These are phyloP conservation scores for Temnothorax curvispinosus DNA, from an alignment of 1,140 invertebrate genomes.

Conservation along the genomic window DNA sequence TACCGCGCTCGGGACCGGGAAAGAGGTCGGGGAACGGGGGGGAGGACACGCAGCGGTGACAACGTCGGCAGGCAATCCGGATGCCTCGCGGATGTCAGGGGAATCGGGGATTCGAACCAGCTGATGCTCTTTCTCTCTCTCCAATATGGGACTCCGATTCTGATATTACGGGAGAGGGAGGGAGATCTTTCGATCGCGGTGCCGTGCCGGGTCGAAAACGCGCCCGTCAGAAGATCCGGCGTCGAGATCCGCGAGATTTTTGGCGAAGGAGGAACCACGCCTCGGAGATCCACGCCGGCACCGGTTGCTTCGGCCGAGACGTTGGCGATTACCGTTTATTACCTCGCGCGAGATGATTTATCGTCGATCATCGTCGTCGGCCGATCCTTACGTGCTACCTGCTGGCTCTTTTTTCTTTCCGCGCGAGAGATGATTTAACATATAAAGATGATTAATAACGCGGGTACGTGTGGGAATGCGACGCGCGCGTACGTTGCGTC, in stretches of 20 bases:
- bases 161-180: neutral
- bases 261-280: neutral
- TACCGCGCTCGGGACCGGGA: neutral
- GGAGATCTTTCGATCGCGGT: neutral
- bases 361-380: neutral
- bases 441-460: constrained; percentile 4
- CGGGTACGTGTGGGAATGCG: neutral
- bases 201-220: neutral
- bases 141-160: neutral
- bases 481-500: neutral
- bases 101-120: neutral
- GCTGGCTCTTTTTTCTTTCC: neutral
- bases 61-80: neutral
- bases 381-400: neutral
- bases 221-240: neutral
- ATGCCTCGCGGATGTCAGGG: neutral
- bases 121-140: neutral
- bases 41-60: neutral
- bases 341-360: neutral
- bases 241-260: neutral
- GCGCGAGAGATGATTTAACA: neutral
- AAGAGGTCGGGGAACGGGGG: no score
- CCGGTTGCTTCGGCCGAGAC: neutral
- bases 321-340: neutral
- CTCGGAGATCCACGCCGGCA: neutral